Evolutionary conservation across 2,113 vertebrate species (phyloP).

Genomic region (Lethenteron reissneri): DNA sequence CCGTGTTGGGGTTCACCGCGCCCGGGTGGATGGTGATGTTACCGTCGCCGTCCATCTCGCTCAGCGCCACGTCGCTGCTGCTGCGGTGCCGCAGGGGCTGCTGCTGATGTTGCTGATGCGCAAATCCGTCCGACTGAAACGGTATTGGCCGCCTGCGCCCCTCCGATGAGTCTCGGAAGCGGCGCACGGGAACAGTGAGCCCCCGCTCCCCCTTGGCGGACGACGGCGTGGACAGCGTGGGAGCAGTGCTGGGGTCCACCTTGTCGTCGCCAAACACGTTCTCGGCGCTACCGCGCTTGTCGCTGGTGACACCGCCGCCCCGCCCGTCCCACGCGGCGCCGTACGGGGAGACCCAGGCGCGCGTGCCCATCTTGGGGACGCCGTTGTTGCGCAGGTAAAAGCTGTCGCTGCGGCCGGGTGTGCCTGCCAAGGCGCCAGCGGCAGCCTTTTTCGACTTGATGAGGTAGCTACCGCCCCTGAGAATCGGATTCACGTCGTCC

Average conservation of each 20-base stretch:
- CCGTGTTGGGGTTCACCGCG: slow-evolving; percentile 85
- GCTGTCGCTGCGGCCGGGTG: slow-evolving; percentile 2
- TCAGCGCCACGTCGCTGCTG: slow-evolving; percentile 91
- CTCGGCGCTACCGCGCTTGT: background rate
- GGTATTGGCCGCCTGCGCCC: background rate
- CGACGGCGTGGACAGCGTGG: too few species aligned
- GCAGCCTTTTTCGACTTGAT: too few species aligned
- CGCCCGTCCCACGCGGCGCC: too few species aligned
- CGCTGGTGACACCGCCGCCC: background rate
- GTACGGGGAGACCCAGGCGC: slow-evolving; percentile 3
- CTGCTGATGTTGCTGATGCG: background rate
- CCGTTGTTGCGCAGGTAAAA: background rate
- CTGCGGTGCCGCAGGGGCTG: slow-evolving; percentile 79
- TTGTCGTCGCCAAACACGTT: slow-evolving; percentile 3
- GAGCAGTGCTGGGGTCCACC: background rate
- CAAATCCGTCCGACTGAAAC: slow-evolving; percentile 1
- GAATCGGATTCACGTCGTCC: too few species aligned
- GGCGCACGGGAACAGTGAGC: background rate
- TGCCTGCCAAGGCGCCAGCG: too few species aligned
- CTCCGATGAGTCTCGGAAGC: background rate
- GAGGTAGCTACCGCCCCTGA: too few species aligned
- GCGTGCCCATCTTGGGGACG: slow-evolving; percentile 1
- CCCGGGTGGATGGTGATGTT: slow-evolving; percentile 13
- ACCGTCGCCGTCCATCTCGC: slow-evolving; percentile 76
- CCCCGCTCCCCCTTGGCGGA: background rate